A percentile compares a stretch with the other conserved stretches of the same genome.
phyloP scores from a whole-genome alignment of 1,140 invertebrate species.

The Aphelinus atriplicis region DNA sequence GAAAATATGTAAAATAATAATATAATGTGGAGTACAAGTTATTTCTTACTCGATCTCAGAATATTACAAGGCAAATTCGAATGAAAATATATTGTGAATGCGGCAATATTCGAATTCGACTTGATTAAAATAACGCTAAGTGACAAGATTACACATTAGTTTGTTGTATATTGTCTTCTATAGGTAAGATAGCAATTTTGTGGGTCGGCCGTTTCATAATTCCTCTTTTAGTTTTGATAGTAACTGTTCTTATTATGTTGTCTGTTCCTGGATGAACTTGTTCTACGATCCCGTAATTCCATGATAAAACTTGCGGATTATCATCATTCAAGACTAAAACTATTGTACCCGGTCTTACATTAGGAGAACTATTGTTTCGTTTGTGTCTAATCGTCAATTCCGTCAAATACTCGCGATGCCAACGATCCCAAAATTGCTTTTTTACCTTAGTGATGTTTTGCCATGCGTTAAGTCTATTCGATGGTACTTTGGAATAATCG shows the following conservation, averaged over 20 bases:
- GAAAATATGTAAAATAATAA: no score
- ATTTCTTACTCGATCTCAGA: no score
- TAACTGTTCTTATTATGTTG: not conserved
- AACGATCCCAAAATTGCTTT: conserved; percentile 47
- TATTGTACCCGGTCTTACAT: conserved; percentile 26
- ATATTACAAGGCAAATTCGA: no score
- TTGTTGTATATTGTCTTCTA: no score
- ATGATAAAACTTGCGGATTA: conserved; percentile 10
- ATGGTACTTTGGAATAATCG: not conserved
- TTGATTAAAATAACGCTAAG: no score
- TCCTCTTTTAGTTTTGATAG: no score
- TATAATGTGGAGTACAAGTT: no score
- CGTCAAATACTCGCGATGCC: conserved; percentile 46
- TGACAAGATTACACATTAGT: no score
- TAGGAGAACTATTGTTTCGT: conserved; percentile 49
- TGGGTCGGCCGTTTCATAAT: no score
- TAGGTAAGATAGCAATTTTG: no score
- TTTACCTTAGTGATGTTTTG: conserved; percentile 35
- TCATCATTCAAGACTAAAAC: conserved; percentile 32
- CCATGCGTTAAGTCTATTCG: conserved; percentile 27
- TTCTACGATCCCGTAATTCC: conserved; percentile 16
- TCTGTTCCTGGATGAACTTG: conserved; percentile 22
- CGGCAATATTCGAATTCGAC: no score
- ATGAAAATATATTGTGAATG: no score
- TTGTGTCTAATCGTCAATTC: conserved; percentile 42